Conservation (phyloP, 2,888 invertebrate genomes). For the Meiosimyza platycephala region DNA sequence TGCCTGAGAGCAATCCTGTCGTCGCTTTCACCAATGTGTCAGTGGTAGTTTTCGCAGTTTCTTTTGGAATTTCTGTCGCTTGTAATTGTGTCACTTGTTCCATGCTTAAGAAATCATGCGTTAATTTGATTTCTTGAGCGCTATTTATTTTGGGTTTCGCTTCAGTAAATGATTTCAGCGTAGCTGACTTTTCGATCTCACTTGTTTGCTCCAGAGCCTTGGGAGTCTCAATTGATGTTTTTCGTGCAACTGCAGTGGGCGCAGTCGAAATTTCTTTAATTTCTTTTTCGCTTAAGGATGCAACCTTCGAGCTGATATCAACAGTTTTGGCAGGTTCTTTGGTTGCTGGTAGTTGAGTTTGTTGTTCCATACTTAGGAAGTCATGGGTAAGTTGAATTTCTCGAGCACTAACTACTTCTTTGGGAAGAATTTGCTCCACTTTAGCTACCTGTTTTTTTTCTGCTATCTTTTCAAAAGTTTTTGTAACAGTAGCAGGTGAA, state of each 20-base stretch:
- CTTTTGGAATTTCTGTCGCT: neutral
- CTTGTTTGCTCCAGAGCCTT: neutral
- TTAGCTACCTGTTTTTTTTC: neutral
- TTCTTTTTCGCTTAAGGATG: slow-evolving; percentile 20
- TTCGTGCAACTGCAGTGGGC: neutral
- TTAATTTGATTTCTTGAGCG: slow-evolving; percentile 27
- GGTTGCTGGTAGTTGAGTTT: slow-evolving; percentile 42
- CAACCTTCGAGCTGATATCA: neutral
- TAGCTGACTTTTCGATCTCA: slow-evolving; percentile 14
- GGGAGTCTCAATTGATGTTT: slow-evolving; percentile 5
- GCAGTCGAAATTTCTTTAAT: neutral
- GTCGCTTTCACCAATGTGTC: slow-evolving; percentile 32
- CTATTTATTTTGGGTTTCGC: slow-evolving; percentile 27
- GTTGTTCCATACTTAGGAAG: slow-evolving; percentile 53
- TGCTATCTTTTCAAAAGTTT: neutral
- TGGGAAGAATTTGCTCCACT: neutral
- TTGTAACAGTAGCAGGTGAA: neutral
- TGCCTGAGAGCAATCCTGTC: neutral
- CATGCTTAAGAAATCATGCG: neutral
- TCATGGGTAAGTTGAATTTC: slow-evolving; percentile 52
- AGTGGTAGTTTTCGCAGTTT: neutral
- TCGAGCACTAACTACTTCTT: slow-evolving; percentile 33
- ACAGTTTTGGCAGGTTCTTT: slow-evolving; percentile 26
- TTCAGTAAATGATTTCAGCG: slow-evolving; percentile 8
- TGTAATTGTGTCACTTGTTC: slow-evolving; percentile 6